phyloP scores from a whole-genome alignment of 2,113 vertebrate species.

The Zeus faber region DNA sequence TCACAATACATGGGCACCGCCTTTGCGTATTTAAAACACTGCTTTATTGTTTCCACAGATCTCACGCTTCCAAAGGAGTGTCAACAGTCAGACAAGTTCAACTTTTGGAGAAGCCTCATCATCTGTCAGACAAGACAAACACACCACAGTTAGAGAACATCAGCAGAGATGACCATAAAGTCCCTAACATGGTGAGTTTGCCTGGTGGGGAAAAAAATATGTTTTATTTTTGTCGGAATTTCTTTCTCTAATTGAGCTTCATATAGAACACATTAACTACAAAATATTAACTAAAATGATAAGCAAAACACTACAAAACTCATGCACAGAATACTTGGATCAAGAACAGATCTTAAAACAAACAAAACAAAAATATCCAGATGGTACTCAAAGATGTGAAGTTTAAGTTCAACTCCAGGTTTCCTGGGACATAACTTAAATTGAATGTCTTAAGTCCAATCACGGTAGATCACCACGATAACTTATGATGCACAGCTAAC shows the following conservation, averaged over 20 bases:
- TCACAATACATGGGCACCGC: too few relatives aligned
- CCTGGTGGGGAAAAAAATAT: not conserved
- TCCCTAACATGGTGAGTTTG: conserved; percentile 38
- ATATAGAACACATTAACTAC: not conserved
- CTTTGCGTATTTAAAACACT: not conserved
- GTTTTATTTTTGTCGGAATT: too few relatives aligned
- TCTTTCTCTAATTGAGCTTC: too few relatives aligned
- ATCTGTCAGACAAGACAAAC: conserved; percentile 18
- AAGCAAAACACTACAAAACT: not conserved
- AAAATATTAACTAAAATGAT: too few relatives aligned
- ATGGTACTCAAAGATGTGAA: too few relatives aligned
- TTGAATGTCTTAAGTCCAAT: too few relatives aligned
- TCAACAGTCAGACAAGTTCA: conserved; percentile 15
- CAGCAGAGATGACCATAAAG: not conserved
- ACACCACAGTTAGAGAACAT: conserved; percentile 8
- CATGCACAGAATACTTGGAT: not conserved
- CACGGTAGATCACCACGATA: too few relatives aligned
- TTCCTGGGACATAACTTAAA: too few relatives aligned
- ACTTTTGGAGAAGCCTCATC: conserved; percentile 6
- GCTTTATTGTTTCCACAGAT: conserved; percentile 20
- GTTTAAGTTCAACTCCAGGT: too few relatives aligned
- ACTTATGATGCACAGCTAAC: too few relatives aligned
- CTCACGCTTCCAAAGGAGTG: conserved; percentile 36
- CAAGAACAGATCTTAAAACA: not conserved
- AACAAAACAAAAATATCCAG: not conserved